phyloP scores from a whole-genome alignment of 2,113 vertebrate genomes.

The Actenoides lindsayi region DNA sequence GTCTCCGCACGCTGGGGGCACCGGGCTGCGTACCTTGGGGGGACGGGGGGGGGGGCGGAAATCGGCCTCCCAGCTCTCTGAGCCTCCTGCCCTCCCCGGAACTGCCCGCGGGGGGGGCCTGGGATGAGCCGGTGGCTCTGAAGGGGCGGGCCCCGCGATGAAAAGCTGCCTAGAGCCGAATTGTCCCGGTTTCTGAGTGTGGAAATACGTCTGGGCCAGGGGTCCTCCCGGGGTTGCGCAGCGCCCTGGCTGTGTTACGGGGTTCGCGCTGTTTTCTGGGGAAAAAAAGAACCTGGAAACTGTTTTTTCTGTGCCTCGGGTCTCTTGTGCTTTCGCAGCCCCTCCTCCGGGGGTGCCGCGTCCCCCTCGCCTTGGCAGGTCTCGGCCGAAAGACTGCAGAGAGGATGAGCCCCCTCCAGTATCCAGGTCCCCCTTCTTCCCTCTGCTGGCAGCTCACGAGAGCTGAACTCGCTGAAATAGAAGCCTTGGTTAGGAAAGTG shows the following conservation, averaged over 20 bases:
- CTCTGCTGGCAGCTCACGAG: background rate
- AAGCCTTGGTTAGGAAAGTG: background rate
- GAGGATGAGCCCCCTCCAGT: background rate
- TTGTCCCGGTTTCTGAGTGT: background rate
- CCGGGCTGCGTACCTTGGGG: background rate
- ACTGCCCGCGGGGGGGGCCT: background rate
- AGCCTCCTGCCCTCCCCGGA: background rate
- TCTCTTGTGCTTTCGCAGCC: background rate
- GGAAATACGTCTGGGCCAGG: background rate
- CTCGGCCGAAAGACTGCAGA: background rate
- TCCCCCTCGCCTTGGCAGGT: background rate
- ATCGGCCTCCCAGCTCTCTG: too few relatives aligned
- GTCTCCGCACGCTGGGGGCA: background rate
- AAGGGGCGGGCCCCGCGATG: background rate
- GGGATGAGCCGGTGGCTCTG: background rate
- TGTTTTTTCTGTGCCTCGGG: rapidly evolving
- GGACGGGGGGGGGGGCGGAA: background rate
- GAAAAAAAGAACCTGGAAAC: background rate
- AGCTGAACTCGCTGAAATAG: background rate
- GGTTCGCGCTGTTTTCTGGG: rapidly evolving
- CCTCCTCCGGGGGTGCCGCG: background rate
- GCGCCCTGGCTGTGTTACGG: background rate
- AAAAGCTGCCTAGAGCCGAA: background rate
- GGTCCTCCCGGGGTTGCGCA: background rate
- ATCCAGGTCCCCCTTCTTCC: background rate